These are phyloP conservation scores for Eilema depressum DNA, from an alignment of 2,888 invertebrate genomes.

Conservation along the genomic window DNA sequence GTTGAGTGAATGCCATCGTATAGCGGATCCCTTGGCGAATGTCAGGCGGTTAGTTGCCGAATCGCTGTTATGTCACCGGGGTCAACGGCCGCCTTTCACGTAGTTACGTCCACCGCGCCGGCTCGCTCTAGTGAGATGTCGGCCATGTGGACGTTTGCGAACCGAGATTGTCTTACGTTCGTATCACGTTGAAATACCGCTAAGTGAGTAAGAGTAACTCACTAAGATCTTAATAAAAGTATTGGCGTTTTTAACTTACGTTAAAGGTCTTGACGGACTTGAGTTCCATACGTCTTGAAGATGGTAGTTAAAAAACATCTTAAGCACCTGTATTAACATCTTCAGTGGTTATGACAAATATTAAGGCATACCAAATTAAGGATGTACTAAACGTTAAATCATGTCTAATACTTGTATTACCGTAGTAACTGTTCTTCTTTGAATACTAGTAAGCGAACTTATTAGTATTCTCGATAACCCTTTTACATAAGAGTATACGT, in stretches of 20 bases:
- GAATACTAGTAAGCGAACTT: too few species aligned
- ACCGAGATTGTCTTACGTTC: neutral
- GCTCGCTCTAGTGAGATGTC: conserved; percentile 31
- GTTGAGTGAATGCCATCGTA: conserved; percentile 11
- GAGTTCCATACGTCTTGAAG: too few species aligned
- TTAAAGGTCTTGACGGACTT: neutral
- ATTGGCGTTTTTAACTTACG: neutral
- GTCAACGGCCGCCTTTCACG: conserved; percentile 70
- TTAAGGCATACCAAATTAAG: too few species aligned
- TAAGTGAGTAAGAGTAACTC: neutral
- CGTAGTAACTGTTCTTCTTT: too few species aligned
- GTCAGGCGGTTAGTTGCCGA: conserved; percentile 53
- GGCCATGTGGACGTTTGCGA: conserved; percentile 11
- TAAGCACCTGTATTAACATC: neutral
- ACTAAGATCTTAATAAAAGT: neutral
- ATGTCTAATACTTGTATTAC: too few species aligned
- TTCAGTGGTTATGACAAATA: neutral
- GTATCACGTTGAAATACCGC: neutral
- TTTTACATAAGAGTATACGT: too few species aligned
- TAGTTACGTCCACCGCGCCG: conserved; percentile 37
- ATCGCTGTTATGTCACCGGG: conserved; percentile 69
- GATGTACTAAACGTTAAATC: too few species aligned
- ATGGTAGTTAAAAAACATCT: too few species aligned
- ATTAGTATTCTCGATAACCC: too few species aligned
- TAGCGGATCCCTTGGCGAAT: conserved; percentile 47